These are phyloP conservation scores for Forbesichthys agassizii DNA, from an alignment of 2,113 vertebrate genomes.

Conservation along the genomic window DNA sequence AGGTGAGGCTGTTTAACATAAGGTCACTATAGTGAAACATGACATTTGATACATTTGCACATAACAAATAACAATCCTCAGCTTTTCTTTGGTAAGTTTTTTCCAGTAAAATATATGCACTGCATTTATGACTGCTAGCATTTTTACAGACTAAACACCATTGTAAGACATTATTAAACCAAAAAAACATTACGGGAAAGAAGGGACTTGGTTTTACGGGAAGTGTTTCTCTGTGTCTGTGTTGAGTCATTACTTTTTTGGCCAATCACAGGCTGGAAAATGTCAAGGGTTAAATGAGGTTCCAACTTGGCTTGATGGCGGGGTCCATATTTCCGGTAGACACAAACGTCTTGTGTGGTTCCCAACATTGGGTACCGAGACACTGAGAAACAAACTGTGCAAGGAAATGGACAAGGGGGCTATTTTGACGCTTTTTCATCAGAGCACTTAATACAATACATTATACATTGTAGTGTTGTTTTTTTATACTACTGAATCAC, in stretches of 20 bases:
- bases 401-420: slow-evolving; percentile 32
- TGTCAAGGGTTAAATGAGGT: slow-evolving; percentile 58
- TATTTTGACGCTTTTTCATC: slow-evolving; percentile 49
- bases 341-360: slow-evolving; percentile 66
- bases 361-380: slow-evolving; percentile 21
- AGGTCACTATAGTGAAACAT: neutral
- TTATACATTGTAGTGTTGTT: too few relatives aligned
- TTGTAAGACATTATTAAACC: slow-evolving; percentile 26
- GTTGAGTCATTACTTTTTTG: slow-evolving; percentile 49
- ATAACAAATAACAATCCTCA: neutral
- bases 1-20: neutral
- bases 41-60: slow-evolving; percentile 1
- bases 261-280: slow-evolving; percentile 36
- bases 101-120: slow-evolving; percentile 39
- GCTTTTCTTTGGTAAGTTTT: neutral
- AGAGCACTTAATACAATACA: slow-evolving; percentile 34
- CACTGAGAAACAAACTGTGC: slow-evolving; percentile 14
- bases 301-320: slow-evolving; percentile 21
- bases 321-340: slow-evolving; percentile 42
- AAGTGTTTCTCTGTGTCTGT: slow-evolving; percentile 51
- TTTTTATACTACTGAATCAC: too few relatives aligned
- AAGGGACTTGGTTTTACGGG: slow-evolving; percentile 53
- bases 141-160: slow-evolving; percentile 18
- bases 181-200: slow-evolving; percentile 51
- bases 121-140: slow-evolving; percentile 17